These are phyloP conservation scores for Dendrolimus houi DNA, from an alignment of 2,888 invertebrate genomes.

Conservation along the genomic window DNA sequence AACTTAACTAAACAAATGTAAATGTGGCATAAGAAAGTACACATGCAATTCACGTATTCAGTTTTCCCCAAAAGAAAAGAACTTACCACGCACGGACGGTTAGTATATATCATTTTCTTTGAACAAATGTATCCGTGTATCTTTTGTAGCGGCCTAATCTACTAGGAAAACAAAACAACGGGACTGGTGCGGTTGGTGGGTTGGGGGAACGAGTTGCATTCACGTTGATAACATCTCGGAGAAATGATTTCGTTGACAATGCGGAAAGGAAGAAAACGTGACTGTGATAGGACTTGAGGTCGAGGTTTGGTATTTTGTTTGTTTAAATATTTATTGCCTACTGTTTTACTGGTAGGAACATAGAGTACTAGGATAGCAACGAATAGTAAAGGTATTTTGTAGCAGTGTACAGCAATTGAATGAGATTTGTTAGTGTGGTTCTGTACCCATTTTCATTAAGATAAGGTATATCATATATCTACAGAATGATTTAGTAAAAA, in stretches of 20 bases:
- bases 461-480: too few species aligned
- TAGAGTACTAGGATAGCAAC: too few species aligned
- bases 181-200: conserved; percentile 27
- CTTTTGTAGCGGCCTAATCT: conserved; percentile 61
- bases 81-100: conserved; percentile 54
- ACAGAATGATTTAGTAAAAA: too few species aligned
- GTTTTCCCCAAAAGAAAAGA: conserved; percentile 4
- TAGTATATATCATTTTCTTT: conserved; percentile 69
- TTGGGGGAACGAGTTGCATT: conserved; percentile 29
- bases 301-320: neutral
- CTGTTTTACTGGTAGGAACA: neutral
- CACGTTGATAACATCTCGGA: conserved; percentile 27
- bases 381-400: too few species aligned
- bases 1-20: too few species aligned
- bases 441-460: too few species aligned
- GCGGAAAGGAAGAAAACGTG: neutral
- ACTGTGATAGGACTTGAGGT: neutral
- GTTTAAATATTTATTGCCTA: neutral
- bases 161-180: conserved; percentile 56
- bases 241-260: conserved; percentile 9
- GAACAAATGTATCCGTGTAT: conserved; percentile 60
- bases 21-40: conserved; percentile 12
- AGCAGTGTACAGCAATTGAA: too few species aligned
- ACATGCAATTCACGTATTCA: conserved; percentile 6
- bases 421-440: too few species aligned